Base-by-base conservation (phyloP, 2,888 invertebrate species). In the Ecdyonurus torrentis region DNA sequence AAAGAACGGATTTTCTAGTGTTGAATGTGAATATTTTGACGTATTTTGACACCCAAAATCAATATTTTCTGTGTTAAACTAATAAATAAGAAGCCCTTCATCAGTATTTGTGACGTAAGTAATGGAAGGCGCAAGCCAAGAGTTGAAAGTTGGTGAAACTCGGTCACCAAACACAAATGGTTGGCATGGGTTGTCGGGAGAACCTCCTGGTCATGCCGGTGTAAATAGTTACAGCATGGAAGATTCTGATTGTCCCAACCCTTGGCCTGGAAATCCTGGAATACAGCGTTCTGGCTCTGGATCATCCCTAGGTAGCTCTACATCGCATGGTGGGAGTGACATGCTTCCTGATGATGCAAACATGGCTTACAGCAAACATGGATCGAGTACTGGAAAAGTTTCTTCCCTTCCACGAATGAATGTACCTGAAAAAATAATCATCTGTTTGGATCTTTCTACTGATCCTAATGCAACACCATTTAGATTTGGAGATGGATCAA, bases 401-500 rank as follows among this genome's bases (percentile, higher is more conserved):
- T 5, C 37, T 37, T 37, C 37, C 5, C 55, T 70, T 1, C 68
- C 69, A 0, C 66, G 67, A 1, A 37, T 70, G 0, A 82, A 83
- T 72, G 74, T 81, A 3, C 81, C 81, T 0, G 85, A 85, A 70
- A 82, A 77, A 70, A 83, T 85, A 52, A 75, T 85, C 23, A 73
- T 86, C 62, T 81, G 84, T 64, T 73, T 86, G 64, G 86, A 86
- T 71, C 73, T 81, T 15, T 81, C 81, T 60, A 76, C 77, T 67
- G 83, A 84, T 68, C 78, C 77, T 64, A 75, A 78, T 63, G 79
- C 74, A 65, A 80, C 82, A 0, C 71, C 78, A 1, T 85, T 79
- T 68, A 72, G 55, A 7, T 70, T 81, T 0, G 78, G 77, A 1
- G 79, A 81, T 69, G 82, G 81, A 1, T 77, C 79, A 1, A 79